These are phyloP conservation scores for Cyclopterus lumpus DNA, from an alignment of 2,797 vertebrate species.

Conservation along the genomic window DNA sequence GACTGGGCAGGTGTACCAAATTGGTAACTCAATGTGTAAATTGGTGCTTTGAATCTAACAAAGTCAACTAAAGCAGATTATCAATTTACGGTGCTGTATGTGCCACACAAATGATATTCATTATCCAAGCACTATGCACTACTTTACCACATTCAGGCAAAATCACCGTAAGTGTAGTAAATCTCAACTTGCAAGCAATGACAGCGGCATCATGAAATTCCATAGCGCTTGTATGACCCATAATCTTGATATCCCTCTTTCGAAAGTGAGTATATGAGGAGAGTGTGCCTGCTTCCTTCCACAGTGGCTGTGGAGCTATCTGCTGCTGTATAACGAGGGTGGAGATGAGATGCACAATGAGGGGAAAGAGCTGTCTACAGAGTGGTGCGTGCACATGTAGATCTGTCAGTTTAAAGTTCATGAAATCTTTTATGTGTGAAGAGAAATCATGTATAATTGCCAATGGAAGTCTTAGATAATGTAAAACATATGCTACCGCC, in stretches of 20 bases:
- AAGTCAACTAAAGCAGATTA: constrained; percentile 20
- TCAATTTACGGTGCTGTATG: background rate
- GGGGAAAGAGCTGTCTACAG: constrained; percentile 45
- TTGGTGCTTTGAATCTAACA: background rate
- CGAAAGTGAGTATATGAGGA: constrained; percentile 22
- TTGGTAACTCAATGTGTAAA: background rate
- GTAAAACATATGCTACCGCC: background rate
- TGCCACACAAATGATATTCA: background rate
- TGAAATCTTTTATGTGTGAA: constrained; percentile 3
- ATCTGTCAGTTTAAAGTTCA: constrained; percentile 53
- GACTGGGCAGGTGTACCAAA: constrained; percentile 19
- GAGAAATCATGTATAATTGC: background rate
- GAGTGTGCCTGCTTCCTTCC: constrained; percentile 34
- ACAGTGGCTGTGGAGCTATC: background rate
- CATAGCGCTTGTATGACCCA: constrained; percentile 28
- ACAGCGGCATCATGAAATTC: constrained; percentile 6
- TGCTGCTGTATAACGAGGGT: constrained; percentile 51
- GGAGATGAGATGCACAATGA: constrained; percentile 48
- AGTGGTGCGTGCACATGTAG: constrained; percentile 41
- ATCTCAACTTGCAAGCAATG: constrained; percentile 13
- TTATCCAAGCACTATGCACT: background rate
- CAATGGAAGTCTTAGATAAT: background rate
- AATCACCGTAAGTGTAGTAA: background rate
- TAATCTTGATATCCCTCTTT: constrained; percentile 34
- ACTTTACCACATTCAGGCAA: background rate